These are phyloP conservation scores for Cygnus buccinator DNA, from an alignment of 2,113 vertebrate species.

Conservation along the genomic window DNA sequence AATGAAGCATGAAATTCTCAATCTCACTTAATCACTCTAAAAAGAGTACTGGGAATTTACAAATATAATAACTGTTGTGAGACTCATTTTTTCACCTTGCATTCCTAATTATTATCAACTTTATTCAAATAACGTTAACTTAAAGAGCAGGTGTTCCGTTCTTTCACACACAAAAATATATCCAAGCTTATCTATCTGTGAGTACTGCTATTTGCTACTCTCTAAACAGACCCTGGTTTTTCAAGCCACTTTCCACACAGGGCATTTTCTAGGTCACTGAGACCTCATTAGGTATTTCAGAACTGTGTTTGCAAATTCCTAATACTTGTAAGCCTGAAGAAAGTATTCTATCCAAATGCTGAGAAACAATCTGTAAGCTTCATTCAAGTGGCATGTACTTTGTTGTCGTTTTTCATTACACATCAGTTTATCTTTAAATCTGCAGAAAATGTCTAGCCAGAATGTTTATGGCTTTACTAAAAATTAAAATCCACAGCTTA, in stretches of 20 bases:
- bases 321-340: slow-evolving; percentile 59
- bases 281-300: slow-evolving; percentile 66
- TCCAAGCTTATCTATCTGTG: background rate
- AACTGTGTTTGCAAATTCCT: slow-evolving; percentile 41
- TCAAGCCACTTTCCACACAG: slow-evolving; percentile 7
- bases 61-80: background rate
- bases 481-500: slow-evolving; percentile 53
- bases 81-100: background rate
- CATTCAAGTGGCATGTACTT: slow-evolving; percentile 16
- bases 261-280: slow-evolving; percentile 65
- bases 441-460: background rate
- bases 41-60: background rate
- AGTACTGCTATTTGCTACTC: background rate
- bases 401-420: slow-evolving; percentile 40
- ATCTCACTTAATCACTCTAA: background rate
- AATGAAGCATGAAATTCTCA: slow-evolving; percentile 7
- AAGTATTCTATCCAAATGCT: slow-evolving; percentile 43
- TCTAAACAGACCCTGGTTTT: background rate
- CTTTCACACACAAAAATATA: background rate
- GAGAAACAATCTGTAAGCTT: slow-evolving; percentile 41
- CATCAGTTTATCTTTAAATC: slow-evolving; percentile 39
- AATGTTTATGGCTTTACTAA: slow-evolving; percentile 25
- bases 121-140: background rate
- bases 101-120: background rate
- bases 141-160: background rate